phyloP scores from a whole-genome alignment of 2,113 vertebrate genomes.

The zebrafish (Danio rerio) region GRCz12tu NC_133179.1:24765501-24766000 shows the following conservation, averaged over 20 bases:
- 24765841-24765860: background rate
- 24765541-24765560: constrained; percentile 27
- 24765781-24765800: background rate
- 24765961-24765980: no score
- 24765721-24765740: background rate
- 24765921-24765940: background rate
- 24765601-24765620: constrained; percentile 48
- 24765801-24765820: background rate
- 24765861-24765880: background rate
- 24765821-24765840: background rate
- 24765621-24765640: constrained; percentile 50
- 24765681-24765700: background rate
- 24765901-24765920: background rate
- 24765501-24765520: constrained; percentile 39
- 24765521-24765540: constrained; percentile 25
- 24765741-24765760: background rate
- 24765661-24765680: background rate
- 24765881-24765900: background rate
- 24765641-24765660: constrained; percentile 38
- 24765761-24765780: background rate
- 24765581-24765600: constrained; percentile 53
- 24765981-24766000: no score
- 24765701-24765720: background rate
- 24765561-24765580: constrained; percentile 46
- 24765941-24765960: background rate